A percentile compares a stretch with the other conserved stretches of the same genome.
Evolutionary conservation across 2,888 invertebrate genomes (phyloP).

Genomic region (Eupithecia vulgata): DNA sequence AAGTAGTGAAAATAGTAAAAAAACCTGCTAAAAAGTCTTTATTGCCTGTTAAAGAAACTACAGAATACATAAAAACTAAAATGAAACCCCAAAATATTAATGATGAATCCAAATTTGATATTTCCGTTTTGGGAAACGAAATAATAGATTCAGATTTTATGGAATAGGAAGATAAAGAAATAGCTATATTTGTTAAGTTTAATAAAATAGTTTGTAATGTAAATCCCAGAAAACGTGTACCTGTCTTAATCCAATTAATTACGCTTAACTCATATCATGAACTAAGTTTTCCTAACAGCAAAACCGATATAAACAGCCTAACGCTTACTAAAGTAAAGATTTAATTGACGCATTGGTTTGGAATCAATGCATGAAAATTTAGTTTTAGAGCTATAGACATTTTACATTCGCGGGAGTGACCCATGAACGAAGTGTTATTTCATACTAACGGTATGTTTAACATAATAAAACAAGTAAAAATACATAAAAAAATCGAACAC

Average conservation of each 20-base stretch:
- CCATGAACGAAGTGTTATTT: no score
- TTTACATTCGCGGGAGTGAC: no score
- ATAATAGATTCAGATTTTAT: background rate
- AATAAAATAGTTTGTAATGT: background rate
- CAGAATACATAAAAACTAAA: background rate
- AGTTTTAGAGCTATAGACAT: no score
- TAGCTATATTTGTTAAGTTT: background rate
- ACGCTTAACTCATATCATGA: no score
- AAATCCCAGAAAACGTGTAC: background rate
- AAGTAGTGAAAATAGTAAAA: conserved; percentile 50
- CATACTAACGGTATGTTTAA: no score
- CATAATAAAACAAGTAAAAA: background rate
- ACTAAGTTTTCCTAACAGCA: no score
- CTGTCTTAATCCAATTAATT: no score
- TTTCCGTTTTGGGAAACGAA: background rate
- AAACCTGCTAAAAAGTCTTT: background rate
- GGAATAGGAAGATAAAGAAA: background rate
- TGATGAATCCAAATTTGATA: background rate
- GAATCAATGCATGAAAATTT: no score
- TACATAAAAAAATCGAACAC: background rate
- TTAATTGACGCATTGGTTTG: no score
- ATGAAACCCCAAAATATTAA: background rate
- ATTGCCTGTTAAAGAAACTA: background rate
- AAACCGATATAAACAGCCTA: no score
- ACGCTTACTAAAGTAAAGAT: no score